These are phyloP conservation scores for Propsilocerus akamusi DNA, from an alignment of 1,140 invertebrate genomes.

Conservation along the genomic window DNA sequence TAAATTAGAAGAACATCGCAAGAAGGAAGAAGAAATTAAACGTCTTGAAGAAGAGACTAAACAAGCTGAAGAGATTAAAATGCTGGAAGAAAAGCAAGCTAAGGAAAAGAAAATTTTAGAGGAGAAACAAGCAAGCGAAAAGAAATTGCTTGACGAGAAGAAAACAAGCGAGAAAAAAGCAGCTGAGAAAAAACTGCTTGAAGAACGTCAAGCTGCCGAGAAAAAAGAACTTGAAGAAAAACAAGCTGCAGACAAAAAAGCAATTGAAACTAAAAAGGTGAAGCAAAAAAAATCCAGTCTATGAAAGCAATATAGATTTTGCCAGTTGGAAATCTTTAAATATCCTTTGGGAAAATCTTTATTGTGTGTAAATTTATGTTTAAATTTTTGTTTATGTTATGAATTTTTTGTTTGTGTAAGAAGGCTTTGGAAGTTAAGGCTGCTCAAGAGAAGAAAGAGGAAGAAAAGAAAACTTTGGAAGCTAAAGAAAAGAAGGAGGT, in stretches of 20 bases:
- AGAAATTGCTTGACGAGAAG: slow-evolving; percentile 17
- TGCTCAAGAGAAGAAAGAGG: slow-evolving; percentile 24
- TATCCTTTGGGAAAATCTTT: no score
- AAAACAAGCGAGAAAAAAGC: slow-evolving; percentile 21
- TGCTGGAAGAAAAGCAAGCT: slow-evolving; percentile 23
- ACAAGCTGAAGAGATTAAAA: slow-evolving; percentile 22
- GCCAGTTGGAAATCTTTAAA: no score
- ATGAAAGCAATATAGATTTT: no score
- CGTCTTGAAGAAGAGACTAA: slow-evolving; percentile 11
- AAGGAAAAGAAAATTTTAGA: slow-evolving; percentile 14
- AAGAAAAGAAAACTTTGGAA: slow-evolving; percentile 27
- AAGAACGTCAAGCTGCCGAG: slow-evolving; percentile 22
- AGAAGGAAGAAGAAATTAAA: slow-evolving; percentile 11
- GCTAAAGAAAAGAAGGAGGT: slow-evolving; percentile 14
- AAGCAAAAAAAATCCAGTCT: slow-evolving; percentile 14
- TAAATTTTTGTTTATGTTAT: no score
- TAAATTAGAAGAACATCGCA: slow-evolving; percentile 4
- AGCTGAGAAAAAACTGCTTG: slow-evolving; percentile 15
- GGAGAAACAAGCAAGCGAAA: slow-evolving; percentile 18
- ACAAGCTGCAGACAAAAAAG: slow-evolving; percentile 15
- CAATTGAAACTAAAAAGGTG: slow-evolving; percentile 22
- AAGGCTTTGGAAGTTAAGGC: no score
- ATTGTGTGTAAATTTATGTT: no score
- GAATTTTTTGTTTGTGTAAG: no score
- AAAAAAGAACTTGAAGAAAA: slow-evolving; percentile 19